A percentile compares a stretch with the other conserved stretches of the same genome.
These are phyloP conservation scores for Crotalus tigris DNA, from an alignment of 2,113 vertebrate genomes.

Conservation along the genomic window DNA sequence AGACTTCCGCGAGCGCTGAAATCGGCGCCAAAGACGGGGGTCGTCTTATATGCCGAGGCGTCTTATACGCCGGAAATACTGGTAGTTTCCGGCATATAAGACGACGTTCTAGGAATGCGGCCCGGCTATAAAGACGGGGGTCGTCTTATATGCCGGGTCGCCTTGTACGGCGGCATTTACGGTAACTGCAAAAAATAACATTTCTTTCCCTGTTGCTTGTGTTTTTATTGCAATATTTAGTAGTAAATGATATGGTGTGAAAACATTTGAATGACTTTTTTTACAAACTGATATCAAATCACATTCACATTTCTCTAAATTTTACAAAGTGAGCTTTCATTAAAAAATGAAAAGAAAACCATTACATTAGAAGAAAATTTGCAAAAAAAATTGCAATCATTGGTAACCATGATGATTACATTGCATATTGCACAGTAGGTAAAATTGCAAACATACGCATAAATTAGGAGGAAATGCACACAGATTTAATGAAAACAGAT, in stretches of 20 bases:
- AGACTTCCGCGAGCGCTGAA: too few relatives aligned
- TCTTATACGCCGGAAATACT: too few relatives aligned
- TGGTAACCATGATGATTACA: background rate
- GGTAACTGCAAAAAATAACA: background rate
- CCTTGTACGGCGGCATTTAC: too few relatives aligned
- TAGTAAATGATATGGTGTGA: background rate
- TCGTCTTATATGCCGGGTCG: too few relatives aligned
- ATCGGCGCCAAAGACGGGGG: too few relatives aligned
- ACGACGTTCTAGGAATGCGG: too few relatives aligned
- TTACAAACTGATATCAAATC: background rate
- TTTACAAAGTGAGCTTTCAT: background rate
- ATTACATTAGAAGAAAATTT: background rate
- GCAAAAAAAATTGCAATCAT: background rate
- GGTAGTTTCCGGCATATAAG: too few relatives aligned
- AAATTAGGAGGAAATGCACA: background rate
- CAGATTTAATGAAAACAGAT: background rate
- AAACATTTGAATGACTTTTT: background rate
- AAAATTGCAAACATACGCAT: background rate
- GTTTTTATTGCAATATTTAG: background rate
- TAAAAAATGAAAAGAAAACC: background rate
- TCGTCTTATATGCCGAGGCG: too few relatives aligned
- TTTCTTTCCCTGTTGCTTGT: background rate
- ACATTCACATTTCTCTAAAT: background rate
- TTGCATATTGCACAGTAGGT: background rate
- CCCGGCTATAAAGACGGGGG: too few relatives aligned